Evolutionary conservation across 2,113 vertebrate species (phyloP).

Genomic region (Paralichthys olivaceus): DNA sequence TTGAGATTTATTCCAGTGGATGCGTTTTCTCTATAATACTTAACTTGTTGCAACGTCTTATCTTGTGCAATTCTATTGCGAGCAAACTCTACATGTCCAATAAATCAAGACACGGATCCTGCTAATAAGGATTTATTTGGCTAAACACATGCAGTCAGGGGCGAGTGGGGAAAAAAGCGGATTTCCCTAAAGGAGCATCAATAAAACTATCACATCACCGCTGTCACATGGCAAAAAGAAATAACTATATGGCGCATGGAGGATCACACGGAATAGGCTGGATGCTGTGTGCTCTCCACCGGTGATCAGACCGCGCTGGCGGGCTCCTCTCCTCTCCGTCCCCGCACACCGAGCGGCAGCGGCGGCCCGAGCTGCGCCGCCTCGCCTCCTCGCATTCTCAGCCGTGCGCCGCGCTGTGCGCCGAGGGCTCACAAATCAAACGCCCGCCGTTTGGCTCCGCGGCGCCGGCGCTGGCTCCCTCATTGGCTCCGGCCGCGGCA

Average conservation of each 20-base stretch:
- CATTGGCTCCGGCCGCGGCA: constrained; percentile 76
- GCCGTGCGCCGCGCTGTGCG: constrained; percentile 55
- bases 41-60: constrained; percentile 7
- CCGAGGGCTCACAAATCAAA: constrained; percentile 80
- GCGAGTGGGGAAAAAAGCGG: constrained; percentile 15
- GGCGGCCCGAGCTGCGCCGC: constrained; percentile 48
- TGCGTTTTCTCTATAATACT: constrained; percentile 14
- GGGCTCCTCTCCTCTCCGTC: constrained; percentile 28
- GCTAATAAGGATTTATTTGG: constrained; percentile 59
- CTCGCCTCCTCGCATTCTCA: constrained; percentile 65
- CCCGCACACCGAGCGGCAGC: background rate
- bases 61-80: constrained; percentile 1
- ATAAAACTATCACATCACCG: constrained; percentile 57
- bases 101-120: constrained; percentile 45
- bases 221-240: constrained; percentile 42
- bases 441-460: constrained; percentile 80
- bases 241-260: constrained; percentile 27
- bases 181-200: constrained; percentile 67
- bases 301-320: constrained; percentile 51
- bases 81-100: constrained; percentile 29
- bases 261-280: constrained; percentile 54
- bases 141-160: constrained; percentile 33
- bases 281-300: constrained; percentile 58
- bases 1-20: constrained; percentile 23
- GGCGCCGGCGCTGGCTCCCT: constrained; percentile 54